phyloP scores from a whole-genome alignment of 2,888 invertebrate species.

The Hedychridium roseum region DNA sequence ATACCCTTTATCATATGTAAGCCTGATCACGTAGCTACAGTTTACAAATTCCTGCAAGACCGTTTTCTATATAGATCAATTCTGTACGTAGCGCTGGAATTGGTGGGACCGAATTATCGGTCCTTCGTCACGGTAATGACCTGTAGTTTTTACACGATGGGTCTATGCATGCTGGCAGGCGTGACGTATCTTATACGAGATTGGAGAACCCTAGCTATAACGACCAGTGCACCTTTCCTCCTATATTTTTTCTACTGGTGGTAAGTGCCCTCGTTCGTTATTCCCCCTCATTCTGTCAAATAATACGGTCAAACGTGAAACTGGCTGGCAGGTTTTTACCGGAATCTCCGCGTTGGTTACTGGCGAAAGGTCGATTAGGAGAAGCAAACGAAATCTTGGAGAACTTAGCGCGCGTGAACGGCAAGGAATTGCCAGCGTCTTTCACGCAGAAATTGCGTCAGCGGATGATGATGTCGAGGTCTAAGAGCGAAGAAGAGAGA shows the following conservation, averaged over 20 bases:
- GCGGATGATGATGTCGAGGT: conserved; percentile 72
- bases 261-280: conserved; percentile 50
- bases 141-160: conserved; percentile 88
- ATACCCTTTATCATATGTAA: conserved; percentile 94
- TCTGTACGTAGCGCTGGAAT: conserved; percentile 83
- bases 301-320: neutral
- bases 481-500: conserved; percentile 66
- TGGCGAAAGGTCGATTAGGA: conserved; percentile 81
- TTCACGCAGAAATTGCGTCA: conserved; percentile 78
- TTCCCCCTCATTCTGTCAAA: neutral
- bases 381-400: conserved; percentile 83
- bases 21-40: conserved; percentile 23
- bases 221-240: conserved; percentile 86
- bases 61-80: too few species aligned
- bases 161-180: conserved; percentile 81
- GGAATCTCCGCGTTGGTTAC: conserved; percentile 91
- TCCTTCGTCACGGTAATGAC: conserved; percentile 94
- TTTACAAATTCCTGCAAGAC: too few species aligned
- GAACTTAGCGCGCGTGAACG: conserved; percentile 80
- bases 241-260: conserved; percentile 86
- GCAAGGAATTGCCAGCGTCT: conserved; percentile 76
- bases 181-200: conserved; percentile 86
- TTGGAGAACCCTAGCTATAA: conserved; percentile 83
- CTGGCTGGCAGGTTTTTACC: conserved; percentile 73
- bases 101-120: conserved; percentile 90